Evolutionary conservation across 2,797 vertebrate genomes (phyloP).

Genomic region (Petrocephalus schoutedeni): DNA sequence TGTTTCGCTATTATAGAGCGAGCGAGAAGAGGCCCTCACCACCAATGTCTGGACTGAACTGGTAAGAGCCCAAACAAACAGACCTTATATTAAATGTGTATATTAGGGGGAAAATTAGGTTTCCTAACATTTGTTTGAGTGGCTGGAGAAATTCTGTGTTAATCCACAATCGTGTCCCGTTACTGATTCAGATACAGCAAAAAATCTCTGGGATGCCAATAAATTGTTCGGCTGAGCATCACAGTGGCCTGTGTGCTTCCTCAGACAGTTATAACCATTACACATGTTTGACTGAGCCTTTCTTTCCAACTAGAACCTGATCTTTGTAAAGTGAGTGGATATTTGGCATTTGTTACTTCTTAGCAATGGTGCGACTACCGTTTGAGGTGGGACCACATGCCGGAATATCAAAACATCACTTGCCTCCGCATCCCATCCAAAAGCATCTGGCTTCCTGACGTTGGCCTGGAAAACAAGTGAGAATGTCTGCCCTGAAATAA

Average conservation of each 20-base stretch:
- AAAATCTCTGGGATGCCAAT: too few species aligned
- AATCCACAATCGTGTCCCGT: too few species aligned
- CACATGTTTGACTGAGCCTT: background rate
- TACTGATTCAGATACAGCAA: too few species aligned
- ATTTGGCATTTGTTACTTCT: constrained; percentile 8
- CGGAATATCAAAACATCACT: constrained; percentile 70
- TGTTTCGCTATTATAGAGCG: constrained; percentile 66
- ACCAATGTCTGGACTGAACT: constrained; percentile 95
- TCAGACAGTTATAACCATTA: background rate
- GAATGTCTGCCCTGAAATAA: constrained; percentile 31
- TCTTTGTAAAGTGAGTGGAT: background rate
- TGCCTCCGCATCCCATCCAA: constrained; percentile 79
- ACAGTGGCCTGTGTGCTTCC: background rate
- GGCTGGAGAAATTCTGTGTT: background rate
- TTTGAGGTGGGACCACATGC: constrained; percentile 73
- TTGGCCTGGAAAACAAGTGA: constrained; percentile 92
- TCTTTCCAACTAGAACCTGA: background rate
- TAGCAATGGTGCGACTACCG: constrained; percentile 89
- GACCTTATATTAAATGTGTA: background rate
- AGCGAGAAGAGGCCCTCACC: constrained; percentile 84
- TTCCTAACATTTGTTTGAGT: background rate
- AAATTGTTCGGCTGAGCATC: too few species aligned
- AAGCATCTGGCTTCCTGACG: constrained; percentile 84
- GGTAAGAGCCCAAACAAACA: constrained; percentile 62
- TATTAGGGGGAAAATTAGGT: background rate